phyloP scores from a whole-genome alignment of 2,113 vertebrate genomes.

The Apus apus region DNA sequence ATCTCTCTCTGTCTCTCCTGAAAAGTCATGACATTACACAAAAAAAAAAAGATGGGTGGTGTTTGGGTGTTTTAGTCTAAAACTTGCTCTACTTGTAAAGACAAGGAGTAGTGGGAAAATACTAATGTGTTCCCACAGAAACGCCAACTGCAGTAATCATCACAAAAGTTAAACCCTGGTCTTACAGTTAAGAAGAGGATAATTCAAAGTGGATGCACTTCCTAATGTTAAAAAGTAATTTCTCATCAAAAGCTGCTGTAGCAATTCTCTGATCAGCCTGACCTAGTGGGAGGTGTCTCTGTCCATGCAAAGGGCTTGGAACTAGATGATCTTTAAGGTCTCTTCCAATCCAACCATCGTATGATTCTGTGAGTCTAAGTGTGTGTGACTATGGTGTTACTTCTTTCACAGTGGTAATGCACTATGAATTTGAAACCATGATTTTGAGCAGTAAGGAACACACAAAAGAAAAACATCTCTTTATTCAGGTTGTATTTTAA shows the following conservation, averaged over 20 bases:
- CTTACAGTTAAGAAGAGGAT: neutral
- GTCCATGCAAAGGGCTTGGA: no score
- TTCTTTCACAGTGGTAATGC: neutral
- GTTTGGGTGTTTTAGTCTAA: neutral
- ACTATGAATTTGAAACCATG: neutral
- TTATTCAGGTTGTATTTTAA: neutral
- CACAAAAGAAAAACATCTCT: neutral
- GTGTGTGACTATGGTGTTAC: neutral
- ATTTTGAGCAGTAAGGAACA: neutral
- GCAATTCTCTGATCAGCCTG: no score
- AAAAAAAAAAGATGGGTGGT: neutral
- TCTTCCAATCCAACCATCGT: no score
- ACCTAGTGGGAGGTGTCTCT: no score
- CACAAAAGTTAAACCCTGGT: neutral
- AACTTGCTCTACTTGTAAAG: neutral
- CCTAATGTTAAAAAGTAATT: neutral
- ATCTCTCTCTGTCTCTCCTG: neutral
- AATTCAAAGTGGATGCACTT: neutral
- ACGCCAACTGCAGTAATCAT: neutral
- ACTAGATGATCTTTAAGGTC: no score
- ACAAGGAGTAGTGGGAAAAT: neutral
- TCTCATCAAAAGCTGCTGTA: neutral
- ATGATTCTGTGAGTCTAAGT: no score
- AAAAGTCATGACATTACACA: neutral
- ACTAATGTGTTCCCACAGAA: neutral